These are phyloP conservation scores for Dryadula phaetusa DNA, from an alignment of 2,888 invertebrate species.

Conservation along the genomic window DNA sequence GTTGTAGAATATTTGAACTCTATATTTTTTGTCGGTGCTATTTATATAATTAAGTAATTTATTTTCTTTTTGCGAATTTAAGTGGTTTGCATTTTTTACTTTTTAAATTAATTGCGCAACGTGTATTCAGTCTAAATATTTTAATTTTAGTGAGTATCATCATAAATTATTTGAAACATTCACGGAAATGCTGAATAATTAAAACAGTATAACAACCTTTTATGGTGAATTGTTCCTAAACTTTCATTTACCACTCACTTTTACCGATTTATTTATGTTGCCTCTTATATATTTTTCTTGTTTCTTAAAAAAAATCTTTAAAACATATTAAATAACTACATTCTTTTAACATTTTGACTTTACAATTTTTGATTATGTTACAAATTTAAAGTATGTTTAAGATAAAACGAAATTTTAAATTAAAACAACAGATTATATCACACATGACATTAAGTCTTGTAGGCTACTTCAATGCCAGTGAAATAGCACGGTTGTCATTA, in stretches of 20 bases:
- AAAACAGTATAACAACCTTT: neutral
- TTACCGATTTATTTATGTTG: too few relatives aligned
- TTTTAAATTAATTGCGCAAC: neutral
- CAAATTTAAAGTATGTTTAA: neutral
- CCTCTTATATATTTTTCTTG: too few relatives aligned
- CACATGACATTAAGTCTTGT: conserved; percentile 9
- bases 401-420: neutral
- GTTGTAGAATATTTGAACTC: neutral
- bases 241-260: too few relatives aligned
- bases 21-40: too few relatives aligned
- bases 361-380: neutral
- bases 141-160: neutral
- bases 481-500: neutral
- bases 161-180: neutral
- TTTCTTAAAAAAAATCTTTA: too few relatives aligned
- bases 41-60: neutral
- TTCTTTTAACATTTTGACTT: too few relatives aligned
- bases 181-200: neutral
- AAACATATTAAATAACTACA: too few relatives aligned
- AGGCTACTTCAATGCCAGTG: neutral
- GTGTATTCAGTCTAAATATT: neutral
- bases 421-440: conserved; percentile 1
- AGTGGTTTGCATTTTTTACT: neutral
- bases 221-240: neutral
- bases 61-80: neutral